Evolutionary conservation across 2,113 vertebrate genomes (phyloP), one percentile per base, ranked within the genome.

Genomic region (Butorides virescens): DNA sequence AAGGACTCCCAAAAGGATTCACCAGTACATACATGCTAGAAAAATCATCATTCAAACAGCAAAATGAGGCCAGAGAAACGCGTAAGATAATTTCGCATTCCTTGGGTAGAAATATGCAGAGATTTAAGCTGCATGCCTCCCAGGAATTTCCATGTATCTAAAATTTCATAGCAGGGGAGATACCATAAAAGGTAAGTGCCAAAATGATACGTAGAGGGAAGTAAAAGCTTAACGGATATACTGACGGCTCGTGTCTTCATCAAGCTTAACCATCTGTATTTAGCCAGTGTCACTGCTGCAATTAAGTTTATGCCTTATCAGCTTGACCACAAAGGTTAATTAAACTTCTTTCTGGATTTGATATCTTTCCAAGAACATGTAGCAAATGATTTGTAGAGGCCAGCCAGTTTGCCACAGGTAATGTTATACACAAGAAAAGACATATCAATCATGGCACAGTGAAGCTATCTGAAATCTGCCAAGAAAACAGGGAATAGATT

Each of bases 251-350:
- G 75, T 68, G 42, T 91, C 58, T 34, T 90, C 82, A 77, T 95
- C 83, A 84, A 61, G 63, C 50, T 94, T 80, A 86, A 80, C 47
- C 44, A 61, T 72, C 90, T 80, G 23, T 93, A 88, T 86, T 94
- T 71, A 88, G 68, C 20, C 75, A 74, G 26, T 16, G 26, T 80
- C 76, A 86, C 74, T 80, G 74, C 47, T 90, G 59, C 30, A 86
- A 95, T 49, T 74, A 86, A 88, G 85, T 92, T 90, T 84, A 88
- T 92, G 83, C 86, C 44, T 96, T 97, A 96, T 93, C 95, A 90
- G 76, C 62, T 63, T 81, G 63, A 92, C 92, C 2, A 0, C 63
- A 93, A 70, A 96, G 50, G 68, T 91, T 95, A 93, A 86, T 94
- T 85, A 86, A 86, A 62, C 72, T 88, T 83, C 68, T 88, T 86